Base-by-base conservation (phyloP, 2,113 vertebrate genomes). In the Sinocyclocheilus anshuiensis region DNA sequence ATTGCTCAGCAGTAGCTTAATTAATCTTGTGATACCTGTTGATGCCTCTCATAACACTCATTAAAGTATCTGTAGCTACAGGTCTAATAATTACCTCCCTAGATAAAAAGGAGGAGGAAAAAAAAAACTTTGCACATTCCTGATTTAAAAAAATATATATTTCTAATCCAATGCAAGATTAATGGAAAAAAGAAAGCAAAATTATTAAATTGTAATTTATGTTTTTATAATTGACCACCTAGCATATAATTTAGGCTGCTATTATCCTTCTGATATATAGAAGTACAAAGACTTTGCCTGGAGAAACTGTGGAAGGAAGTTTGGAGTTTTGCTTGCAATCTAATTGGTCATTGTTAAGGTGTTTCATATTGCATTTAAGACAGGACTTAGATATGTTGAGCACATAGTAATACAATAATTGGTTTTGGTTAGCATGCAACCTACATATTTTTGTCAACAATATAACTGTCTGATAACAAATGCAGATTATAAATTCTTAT, bases 11-110 rank as follows among this genome's bases (percentile, higher is more conserved):
- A 61, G 77, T 39, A 67, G 15, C 39, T 48, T 8, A 65, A 67
- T 48, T 45, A 63, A 45, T 74, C 36, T 20, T 74, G 71, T 67
- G 13, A 29, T 81, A 81, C 79, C 79, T 81, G 79, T 81, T 81
- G 79, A 81, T 67, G 1, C n/a, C n/a, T 15, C 79, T 81, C n/a
- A 48, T 24, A 76, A 76, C n/a, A 50, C 42, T 26, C 74, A 76
- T 76, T 76, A 50, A 50, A 76, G 1, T 48, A 24, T 71, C 39
- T 45, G 39, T 45, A 13, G 22, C 10, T 6, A 71, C 67, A 71
- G 77, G 20, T 33, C n/a, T 16, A 80, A 1, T 16, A 39, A 39
- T 22, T 22, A 80, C 12, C 6, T 57, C 6, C 1, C 20, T 39
- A n/a, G 76, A 55, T 20, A 79, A 5, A 53, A 26, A 76, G 13